A percentile compares a stretch with the other conserved stretches of the same genome.
Evolutionary conservation across 2,113 vertebrate genomes (phyloP).

Genomic region (Cyphomyrus plagiostoma): DNA sequence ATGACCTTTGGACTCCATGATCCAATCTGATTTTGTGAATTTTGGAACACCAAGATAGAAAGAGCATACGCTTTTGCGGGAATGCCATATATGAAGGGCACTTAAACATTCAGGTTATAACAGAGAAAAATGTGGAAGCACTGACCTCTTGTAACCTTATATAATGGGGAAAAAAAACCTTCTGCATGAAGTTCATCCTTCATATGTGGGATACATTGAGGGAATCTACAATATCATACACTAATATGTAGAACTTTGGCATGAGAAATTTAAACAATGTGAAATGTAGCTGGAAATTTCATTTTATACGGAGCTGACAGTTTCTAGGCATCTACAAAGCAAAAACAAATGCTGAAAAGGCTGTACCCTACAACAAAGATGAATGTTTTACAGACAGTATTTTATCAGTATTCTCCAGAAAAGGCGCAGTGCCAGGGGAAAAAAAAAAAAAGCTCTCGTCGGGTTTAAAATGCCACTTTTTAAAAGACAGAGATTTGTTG

Average conservation of each 20-base stretch:
- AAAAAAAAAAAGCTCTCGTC: background rate
- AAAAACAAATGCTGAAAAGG: background rate
- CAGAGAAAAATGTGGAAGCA: background rate
- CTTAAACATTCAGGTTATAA: background rate
- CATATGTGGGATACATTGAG: background rate
- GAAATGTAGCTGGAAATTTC: background rate
- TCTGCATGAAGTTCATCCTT: background rate
- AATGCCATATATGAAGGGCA: background rate
- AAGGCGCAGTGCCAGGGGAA: background rate
- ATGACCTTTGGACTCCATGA: background rate
- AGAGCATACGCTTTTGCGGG: background rate
- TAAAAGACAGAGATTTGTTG: slow-evolving; percentile 9
- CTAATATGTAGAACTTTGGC: background rate
- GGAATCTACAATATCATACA: background rate
- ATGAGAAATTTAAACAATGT: background rate
- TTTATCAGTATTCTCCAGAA: background rate
- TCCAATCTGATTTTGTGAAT: background rate
- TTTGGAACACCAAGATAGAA: background rate
- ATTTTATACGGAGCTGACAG: background rate
- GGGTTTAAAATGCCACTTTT: background rate
- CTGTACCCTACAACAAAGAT: slow-evolving; percentile 4
- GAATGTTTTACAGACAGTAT: background rate
- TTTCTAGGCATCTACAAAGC: background rate
- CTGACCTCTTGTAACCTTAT: background rate
- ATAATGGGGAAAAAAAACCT: background rate